phyloP scores from a whole-genome alignment of 2,888 invertebrate genomes.

The Pyrochroa serraticornis region DNA sequence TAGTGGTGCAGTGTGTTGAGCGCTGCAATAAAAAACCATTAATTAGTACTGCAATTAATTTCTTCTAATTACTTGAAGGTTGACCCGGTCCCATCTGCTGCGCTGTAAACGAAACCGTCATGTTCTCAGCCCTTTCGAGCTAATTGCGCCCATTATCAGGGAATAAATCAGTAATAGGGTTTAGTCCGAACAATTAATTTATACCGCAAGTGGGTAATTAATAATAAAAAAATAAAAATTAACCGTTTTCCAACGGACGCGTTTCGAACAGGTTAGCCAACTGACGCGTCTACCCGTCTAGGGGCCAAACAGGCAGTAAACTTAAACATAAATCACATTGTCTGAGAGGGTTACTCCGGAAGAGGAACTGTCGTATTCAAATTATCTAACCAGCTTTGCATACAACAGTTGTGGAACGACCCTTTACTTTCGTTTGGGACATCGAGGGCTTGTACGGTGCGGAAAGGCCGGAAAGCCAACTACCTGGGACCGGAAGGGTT shows the following conservation, averaged over 20 bases:
- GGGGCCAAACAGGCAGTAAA: background rate
- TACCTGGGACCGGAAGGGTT: constrained; percentile 30
- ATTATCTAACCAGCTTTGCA: constrained; percentile 24
- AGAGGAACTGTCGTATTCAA: constrained; percentile 37
- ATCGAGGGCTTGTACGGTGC: constrained; percentile 13
- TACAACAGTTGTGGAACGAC: constrained; percentile 33
- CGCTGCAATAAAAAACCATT: constrained; percentile 2
- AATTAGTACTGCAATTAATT: constrained; percentile 9
- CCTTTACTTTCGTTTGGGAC: constrained; percentile 32
- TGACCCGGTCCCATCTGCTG: constrained; percentile 5
- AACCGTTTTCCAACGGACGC: background rate
- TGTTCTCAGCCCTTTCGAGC: no score
- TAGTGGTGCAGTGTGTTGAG: background rate
- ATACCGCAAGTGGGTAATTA: no score
- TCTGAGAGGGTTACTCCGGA: constrained; percentile 35
- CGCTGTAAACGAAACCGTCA: constrained; percentile 6
- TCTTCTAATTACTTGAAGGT: constrained; percentile 5
- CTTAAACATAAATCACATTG: constrained; percentile 28
- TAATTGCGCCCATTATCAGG: no score
- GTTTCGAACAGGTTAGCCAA: constrained; percentile 25
- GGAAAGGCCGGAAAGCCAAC: constrained; percentile 27
- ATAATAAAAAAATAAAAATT: no score
- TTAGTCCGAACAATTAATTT: no score
- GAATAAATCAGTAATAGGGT: no score
- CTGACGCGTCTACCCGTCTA: constrained; percentile 20